A percentile compares a stretch with the other conserved stretches of the same genome.
Conservation (phyloP, 2,113 vertebrate species). For the Larimichthys crocea region DNA sequence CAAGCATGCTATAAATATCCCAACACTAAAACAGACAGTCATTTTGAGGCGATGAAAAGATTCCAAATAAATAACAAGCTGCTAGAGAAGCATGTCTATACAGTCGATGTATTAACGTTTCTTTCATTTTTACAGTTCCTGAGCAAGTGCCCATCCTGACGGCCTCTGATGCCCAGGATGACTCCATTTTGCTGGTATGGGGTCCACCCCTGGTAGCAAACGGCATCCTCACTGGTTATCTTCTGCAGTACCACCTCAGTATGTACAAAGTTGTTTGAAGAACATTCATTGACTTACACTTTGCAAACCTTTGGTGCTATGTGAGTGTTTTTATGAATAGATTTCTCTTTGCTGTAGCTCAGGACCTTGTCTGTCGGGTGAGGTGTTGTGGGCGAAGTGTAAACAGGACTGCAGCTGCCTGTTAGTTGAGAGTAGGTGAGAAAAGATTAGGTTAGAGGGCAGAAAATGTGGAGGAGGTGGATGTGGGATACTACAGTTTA, state of each 20-base stretch:
- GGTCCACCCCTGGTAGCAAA: slow-evolving; percentile 88
- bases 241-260: slow-evolving; percentile 93
- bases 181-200: slow-evolving; percentile 90
- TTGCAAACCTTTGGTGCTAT: not conserved
- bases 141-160: slow-evolving; percentile 88
- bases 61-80: not conserved
- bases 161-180: slow-evolving; percentile 86
- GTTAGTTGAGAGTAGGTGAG: not conserved
- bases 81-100: not conserved
- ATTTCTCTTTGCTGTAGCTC: slow-evolving; percentile 10
- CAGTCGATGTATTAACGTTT: not conserved
- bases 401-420: not conserved
- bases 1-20: not conserved
- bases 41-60: not conserved
- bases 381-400: not conserved
- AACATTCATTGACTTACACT: not conserved
- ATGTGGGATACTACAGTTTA: not conserved
- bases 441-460: slow-evolving; percentile 1
- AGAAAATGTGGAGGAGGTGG: slow-evolving; percentile 1
- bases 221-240: slow-evolving; percentile 90
- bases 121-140: slow-evolving; percentile 86
- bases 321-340: slow-evolving; percentile 10
- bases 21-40: not conserved
- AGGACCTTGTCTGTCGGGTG: not conserved
- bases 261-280: slow-evolving; percentile 67